These are phyloP conservation scores for Tragelaphus buxtoni DNA, from an alignment of 2,113 vertebrate species.

Conservation along the genomic window DNA sequence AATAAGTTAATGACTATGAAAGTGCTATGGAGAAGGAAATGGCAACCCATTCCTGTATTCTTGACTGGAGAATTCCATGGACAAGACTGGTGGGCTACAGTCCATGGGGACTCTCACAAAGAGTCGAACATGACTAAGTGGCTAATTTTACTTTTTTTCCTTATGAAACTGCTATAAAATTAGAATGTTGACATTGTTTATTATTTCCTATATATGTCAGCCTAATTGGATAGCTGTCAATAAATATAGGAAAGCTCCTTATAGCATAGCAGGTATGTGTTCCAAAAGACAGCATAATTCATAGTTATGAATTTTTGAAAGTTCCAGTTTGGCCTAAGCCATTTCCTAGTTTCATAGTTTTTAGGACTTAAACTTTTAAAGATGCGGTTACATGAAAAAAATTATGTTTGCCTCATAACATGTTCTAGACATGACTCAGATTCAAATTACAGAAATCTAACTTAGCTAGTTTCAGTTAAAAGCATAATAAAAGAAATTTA, in stretches of 20 bases:
- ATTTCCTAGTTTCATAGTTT: background rate
- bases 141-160: background rate
- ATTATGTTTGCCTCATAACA: background rate
- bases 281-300: background rate
- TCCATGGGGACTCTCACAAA: background rate
- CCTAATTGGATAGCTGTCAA: background rate
- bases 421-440: background rate
- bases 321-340: background rate
- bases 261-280: background rate
- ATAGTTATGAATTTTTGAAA: background rate
- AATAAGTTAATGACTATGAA: background rate
- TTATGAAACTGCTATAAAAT: background rate
- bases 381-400: background rate
- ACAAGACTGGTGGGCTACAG: background rate
- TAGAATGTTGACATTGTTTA: background rate
- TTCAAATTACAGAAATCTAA: background rate
- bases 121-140: background rate
- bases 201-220: background rate
- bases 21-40: background rate
- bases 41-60: background rate
- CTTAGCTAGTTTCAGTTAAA: background rate
- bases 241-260: background rate
- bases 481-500: slow-evolving; percentile 24
- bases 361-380: background rate
- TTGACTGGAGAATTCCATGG: background rate